A percentile compares a stretch with the other conserved stretches of the same genome.
Conservation (phyloP, 2,888 invertebrate genomes). For the Epirrhoe alternata region DNA sequence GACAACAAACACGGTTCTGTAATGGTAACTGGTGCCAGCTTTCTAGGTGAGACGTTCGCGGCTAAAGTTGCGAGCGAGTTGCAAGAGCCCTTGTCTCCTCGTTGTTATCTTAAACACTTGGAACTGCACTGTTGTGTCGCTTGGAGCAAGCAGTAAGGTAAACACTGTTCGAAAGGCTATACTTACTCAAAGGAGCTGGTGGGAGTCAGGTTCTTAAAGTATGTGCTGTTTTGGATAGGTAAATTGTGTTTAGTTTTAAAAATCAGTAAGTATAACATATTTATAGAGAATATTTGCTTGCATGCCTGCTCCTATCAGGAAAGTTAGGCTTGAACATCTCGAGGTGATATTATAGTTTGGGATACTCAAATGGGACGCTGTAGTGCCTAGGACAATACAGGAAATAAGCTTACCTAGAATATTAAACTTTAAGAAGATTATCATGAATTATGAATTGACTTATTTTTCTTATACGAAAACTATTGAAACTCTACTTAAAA, state of each 20-base stretch:
- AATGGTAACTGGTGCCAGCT: slow-evolving; percentile 34
- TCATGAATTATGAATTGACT: too few relatives aligned
- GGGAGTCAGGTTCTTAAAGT: background rate
- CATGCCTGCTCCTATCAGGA: too few relatives aligned
- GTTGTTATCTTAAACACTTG: slow-evolving; percentile 73
- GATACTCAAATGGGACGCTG: too few relatives aligned
- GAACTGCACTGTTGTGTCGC: slow-evolving; percentile 53
- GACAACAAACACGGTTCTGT: background rate
- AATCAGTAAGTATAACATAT: background rate
- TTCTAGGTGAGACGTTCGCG: slow-evolving; percentile 54
- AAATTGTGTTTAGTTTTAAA: background rate
- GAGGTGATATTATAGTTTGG: too few relatives aligned
- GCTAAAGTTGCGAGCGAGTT: slow-evolving; percentile 63
- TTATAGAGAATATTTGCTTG: background rate
- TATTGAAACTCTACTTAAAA: too few relatives aligned
- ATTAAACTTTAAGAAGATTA: too few relatives aligned
- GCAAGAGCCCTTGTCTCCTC: slow-evolving; percentile 66
- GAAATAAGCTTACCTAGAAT: too few relatives aligned
- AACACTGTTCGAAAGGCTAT: slow-evolving; percentile 22
- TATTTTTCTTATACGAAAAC: too few relatives aligned
- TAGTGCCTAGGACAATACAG: too few relatives aligned
- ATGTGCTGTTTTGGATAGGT: background rate
- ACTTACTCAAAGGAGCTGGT: slow-evolving; percentile 6
- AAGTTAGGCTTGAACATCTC: too few relatives aligned
- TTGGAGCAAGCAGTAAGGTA: slow-evolving; percentile 43